Percentiles rank a stretch among this genome's conserved stretches.
These are phyloP conservation scores for Sebastes minor DNA, from an alignment of 2,797 vertebrate species.

Conservation along the genomic window DNA sequence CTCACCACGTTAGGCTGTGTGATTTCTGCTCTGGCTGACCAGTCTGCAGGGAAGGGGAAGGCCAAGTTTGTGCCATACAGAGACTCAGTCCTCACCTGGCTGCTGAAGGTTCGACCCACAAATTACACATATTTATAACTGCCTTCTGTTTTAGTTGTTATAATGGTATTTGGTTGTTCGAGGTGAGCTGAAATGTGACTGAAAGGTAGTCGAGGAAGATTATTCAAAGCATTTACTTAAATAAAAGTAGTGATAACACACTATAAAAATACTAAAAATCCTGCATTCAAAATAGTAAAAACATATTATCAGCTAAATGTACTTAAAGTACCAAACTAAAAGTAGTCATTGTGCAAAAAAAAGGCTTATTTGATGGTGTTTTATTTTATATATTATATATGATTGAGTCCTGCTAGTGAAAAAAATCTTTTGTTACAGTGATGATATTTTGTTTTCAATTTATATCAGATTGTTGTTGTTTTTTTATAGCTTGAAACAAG, in stretches of 20 bases:
- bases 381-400: background rate
- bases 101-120: conserved; percentile 90
- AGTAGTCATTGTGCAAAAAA: background rate
- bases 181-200: background rate
- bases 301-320: background rate
- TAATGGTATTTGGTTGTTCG: background rate
- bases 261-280: background rate
- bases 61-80: conserved; percentile 98
- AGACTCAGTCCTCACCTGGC: conserved; percentile 98
- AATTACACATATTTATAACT: background rate
- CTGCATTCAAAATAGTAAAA: background rate
- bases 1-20: conserved; percentile 96
- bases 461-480: background rate
- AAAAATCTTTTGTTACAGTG: background rate
- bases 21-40: conserved; percentile 97
- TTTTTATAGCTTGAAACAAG: no score
- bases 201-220: background rate
- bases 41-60: conserved; percentile 95
- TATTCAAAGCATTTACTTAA: background rate
- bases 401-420: background rate
- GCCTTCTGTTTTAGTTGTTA: background rate
- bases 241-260: background rate
- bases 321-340: background rate
- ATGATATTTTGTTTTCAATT: background rate
- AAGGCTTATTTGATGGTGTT: background rate